Evolutionary conservation across 2,888 invertebrate species (phyloP).

Genomic region (Mythimna impura): DNA sequence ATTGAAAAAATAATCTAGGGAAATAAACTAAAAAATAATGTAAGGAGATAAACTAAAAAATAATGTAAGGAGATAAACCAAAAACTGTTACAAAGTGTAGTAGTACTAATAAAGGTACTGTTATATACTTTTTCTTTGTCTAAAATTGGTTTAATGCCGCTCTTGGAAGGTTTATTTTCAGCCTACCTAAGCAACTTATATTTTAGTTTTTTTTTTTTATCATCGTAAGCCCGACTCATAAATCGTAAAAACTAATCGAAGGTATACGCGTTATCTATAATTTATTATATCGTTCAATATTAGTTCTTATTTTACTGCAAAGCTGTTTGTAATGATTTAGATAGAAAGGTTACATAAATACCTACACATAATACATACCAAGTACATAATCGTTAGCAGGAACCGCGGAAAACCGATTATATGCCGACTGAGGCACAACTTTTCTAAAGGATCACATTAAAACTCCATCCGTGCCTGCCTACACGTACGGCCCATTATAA

Average conservation of each 20-base stretch:
- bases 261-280: not conserved
- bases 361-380: not conserved
- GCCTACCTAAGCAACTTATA: not conserved
- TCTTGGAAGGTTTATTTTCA: not conserved
- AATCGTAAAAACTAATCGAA: constrained; percentile 5
- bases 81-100: constrained; percentile 4
- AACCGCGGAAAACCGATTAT: constrained; percentile 21
- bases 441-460: constrained; percentile 34
- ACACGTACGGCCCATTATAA: constrained; percentile 28
- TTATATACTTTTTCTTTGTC: not conserved
- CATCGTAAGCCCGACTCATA: not conserved
- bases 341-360: not conserved
- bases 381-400: not conserved
- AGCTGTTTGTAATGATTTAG: not conserved
- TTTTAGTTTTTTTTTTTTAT: constrained; percentile 10
- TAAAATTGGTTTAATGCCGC: not conserved
- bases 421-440: constrained; percentile 25
- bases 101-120: constrained; percentile 21
- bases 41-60: not conserved
- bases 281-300: not conserved
- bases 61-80: not conserved
- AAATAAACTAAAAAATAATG: too few species aligned
- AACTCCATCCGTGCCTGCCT: constrained; percentile 24
- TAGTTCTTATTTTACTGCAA: not conserved
- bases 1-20: not conserved